phyloP scores from a whole-genome alignment of 2,888 invertebrate species.

The Chromoteleia sp. region DNA sequence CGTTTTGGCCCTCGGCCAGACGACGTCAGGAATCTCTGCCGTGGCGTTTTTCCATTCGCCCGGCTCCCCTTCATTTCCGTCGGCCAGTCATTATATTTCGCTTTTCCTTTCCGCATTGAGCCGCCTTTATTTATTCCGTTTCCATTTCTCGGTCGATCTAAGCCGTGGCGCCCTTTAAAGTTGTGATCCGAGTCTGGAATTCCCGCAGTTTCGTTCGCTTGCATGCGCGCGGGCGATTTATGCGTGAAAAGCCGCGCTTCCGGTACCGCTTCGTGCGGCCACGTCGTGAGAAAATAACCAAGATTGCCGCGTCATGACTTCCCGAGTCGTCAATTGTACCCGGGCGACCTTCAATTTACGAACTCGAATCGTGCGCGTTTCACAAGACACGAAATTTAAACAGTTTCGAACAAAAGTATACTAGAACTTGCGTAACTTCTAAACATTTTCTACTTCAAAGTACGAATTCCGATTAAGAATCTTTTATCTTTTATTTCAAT shows the following conservation, averaged over 20 bases:
- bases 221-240: slow-evolving; percentile 56
- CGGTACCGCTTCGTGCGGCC: slow-evolving; percentile 47
- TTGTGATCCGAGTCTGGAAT: slow-evolving; percentile 56
- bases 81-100: slow-evolving; percentile 47
- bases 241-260: slow-evolving; percentile 59
- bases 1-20: slow-evolving; percentile 55
- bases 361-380: not conserved
- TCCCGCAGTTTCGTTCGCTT: slow-evolving; percentile 37
- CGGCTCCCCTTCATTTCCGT: slow-evolving; percentile 27
- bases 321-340: slow-evolving; percentile 23
- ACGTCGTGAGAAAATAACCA: slow-evolving; percentile 58
- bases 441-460: too few relatives aligned
- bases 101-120: slow-evolving; percentile 55
- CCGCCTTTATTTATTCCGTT: slow-evolving; percentile 53
- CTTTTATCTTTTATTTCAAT: too few relatives aligned
- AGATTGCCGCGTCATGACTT: slow-evolving; percentile 21
- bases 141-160: slow-evolving; percentile 28
- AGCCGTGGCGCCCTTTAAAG: slow-evolving; percentile 61
- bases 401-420: too few relatives aligned
- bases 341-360: slow-evolving; percentile 49
- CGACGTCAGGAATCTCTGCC: slow-evolving; percentile 46
- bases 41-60: slow-evolving; percentile 19
- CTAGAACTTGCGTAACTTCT: not conserved
- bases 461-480: too few relatives aligned
- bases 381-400: too few relatives aligned